Evolutionary conservation across 2,888 invertebrate species (phyloP), one percentile per base, ranked within the genome.

Genomic region (Patella ulyssiponensis): DNA sequence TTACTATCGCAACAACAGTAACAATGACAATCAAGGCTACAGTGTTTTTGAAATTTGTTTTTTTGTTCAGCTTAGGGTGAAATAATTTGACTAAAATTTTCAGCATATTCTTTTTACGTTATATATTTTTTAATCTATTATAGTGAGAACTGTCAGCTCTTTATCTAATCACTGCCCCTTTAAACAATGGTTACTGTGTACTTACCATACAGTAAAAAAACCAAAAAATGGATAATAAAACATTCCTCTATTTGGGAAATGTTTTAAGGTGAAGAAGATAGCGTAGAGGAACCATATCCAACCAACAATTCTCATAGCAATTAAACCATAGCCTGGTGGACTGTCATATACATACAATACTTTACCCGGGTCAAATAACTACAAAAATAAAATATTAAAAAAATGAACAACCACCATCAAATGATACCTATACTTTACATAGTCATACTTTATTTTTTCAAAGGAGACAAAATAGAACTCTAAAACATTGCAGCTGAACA

Each of bases 261-360:
- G 95, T 88, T 94, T 95, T 71, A 96, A 93, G 0, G 97, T 97
- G 89, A 95, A 95, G 85, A 95, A 92, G 33, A 93, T 93, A 3
- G 94, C 93, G 85, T 94, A 94, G 74, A 94, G 93, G 87, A 97
- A 97, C 93, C 97, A 95, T 79, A 94, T 93, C 96, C 97, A 98
- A 0, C 96, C 96, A 0, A 94, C 86, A 0, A 96, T 92, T 70
- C 96, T 93, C 75, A 97, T 91, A 7, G 84, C 87, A 14, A 97
- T 94, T 9, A 98, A 92, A 0, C 95, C 95, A 87, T 96, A 96
- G 0, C 98, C 98, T 0, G 97, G 96, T 0, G 96, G 95, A 69
- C 96, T 96, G 92, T 98, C 97, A 88, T 97, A 98, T 2, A 97
- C 91, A 89, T 98, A 97, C 15, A 97, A 91, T 0, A 98, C 97